Evolutionary conservation across 2,113 vertebrate genomes (phyloP), one percentile per base, ranked within the genome.

Genomic region (Halcyon senegalensis): DNA sequence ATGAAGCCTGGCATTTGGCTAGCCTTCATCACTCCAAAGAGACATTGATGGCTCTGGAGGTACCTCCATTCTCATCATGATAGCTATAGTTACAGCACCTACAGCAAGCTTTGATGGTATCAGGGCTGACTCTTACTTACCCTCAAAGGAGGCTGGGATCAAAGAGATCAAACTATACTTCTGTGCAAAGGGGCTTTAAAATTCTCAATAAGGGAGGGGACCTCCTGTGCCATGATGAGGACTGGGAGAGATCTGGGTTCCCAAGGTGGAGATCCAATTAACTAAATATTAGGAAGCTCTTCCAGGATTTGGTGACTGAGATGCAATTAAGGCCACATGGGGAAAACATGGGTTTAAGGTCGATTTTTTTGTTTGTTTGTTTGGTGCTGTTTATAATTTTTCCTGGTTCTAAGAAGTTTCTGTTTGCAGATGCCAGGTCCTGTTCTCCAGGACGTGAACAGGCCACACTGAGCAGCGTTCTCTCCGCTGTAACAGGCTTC

Each of bases 401-500:
- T 69, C 16, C 73, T 43, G 9, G 13, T 87, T 77, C 46, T 87
- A 58, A 53, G 64, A 75, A 62, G 31, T 59, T 55, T 72, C 84
- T 66, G 24, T 72, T 64, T 80, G 58, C 64, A 76, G 69, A 12
- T 69, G 56, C 11, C 35, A 75, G 60, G 67, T 37, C 17, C 41
- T 5, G 0, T 56, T 89, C 73, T 48, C 31, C 37, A 86, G 58
- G 11, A 90, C 15, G 20, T 25, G 55, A 89, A 21, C 9, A 41
- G 25, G 9, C 9, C 31, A 7, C 0, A 2, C 68, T 59, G 83
- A 55, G 55, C 51, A 46, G 69, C 0, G 0, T 23, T 70, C 12
- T 66, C 43, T 81, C 23, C 10, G 4, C 39, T 53, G 35, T 31
- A 41, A 70, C 37, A 87, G 56, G 20, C 9, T 67, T 59, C 64